A percentile compares a stretch with the other conserved stretches of the same genome.
These are phyloP conservation scores for Embiotoca jacksoni DNA, from an alignment of 2,113 vertebrate species.

Conservation along the genomic window DNA sequence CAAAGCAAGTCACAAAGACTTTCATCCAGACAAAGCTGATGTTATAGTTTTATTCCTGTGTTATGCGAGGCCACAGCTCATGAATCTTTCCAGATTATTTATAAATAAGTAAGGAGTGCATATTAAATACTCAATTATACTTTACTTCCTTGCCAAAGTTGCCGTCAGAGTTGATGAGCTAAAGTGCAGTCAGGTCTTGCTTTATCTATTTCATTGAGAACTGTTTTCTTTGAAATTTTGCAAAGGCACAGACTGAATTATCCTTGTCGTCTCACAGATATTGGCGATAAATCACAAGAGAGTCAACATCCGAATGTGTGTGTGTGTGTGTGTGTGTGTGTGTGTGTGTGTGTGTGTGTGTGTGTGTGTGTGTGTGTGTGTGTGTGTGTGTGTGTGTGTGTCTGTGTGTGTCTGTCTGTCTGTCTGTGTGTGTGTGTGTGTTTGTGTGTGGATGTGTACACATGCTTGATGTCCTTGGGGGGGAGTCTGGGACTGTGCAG, in stretches of 20 bases:
- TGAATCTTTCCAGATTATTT: slow-evolving; percentile 43
- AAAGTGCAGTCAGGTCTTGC: slow-evolving; percentile 7
- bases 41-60: slow-evolving; percentile 13
- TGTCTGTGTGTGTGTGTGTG: background rate
- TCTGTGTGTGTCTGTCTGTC: background rate
- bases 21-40: slow-evolving; percentile 32
- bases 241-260: slow-evolving; percentile 34
- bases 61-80: slow-evolving; percentile 16
- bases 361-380: slow-evolving; percentile 11
- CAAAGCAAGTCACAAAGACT: slow-evolving; percentile 32
- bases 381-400: background rate
- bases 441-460: slow-evolving; percentile 6
- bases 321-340: slow-evolving; percentile 2
- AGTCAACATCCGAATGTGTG: slow-evolving; percentile 37
- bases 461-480: slow-evolving; percentile 52
- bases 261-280: slow-evolving; percentile 39
- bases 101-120: slow-evolving; percentile 33
- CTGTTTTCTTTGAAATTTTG: slow-evolving; percentile 42
- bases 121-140: slow-evolving; percentile 27
- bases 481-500: slow-evolving; percentile 48
- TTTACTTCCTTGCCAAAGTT: slow-evolving; percentile 28
- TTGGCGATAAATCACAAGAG: slow-evolving; percentile 54
- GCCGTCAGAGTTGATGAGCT: slow-evolving; percentile 22
- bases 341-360: background rate
- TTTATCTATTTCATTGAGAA: slow-evolving; percentile 37